These are phyloP conservation scores for Stichodactyla mertensii DNA, from an alignment of 64 coral and sea anemone genomes.

Conservation along the genomic window DNA sequence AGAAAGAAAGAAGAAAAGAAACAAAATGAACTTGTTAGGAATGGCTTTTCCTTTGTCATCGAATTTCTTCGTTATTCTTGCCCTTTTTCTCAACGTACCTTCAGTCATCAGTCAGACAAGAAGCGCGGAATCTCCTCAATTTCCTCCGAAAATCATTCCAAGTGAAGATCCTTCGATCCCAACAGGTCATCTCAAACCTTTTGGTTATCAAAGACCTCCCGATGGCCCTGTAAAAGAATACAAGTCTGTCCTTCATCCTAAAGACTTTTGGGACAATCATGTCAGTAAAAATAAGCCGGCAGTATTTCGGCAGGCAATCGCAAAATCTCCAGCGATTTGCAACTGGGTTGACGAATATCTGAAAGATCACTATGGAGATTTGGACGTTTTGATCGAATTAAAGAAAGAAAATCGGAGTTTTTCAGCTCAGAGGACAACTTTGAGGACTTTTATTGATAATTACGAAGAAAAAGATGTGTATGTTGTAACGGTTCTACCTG, in stretches of 20 bases:
- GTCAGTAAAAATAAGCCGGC: constrained; percentile 51
- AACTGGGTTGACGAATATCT: constrained; percentile 74
- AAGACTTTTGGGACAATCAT: constrained; percentile 75
- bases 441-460: constrained; percentile 58
- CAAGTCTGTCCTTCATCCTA: constrained; percentile 40
- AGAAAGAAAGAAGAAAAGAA: too few relatives aligned
- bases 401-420: constrained; percentile 70
- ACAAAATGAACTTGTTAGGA: not conserved
- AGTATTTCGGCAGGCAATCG: constrained; percentile 67
- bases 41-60: not conserved
- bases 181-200: constrained; percentile 65
- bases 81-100: not conserved
- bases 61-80: not conserved
- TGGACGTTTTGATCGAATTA: constrained; percentile 82
- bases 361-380: constrained; percentile 64
- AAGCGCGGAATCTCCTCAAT: not conserved
- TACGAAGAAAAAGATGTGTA: constrained; percentile 68
- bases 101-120: not conserved
- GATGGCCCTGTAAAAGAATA: constrained; percentile 72
- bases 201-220: constrained; percentile 60
- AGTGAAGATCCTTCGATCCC: constrained; percentile 33
- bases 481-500: constrained; percentile 71
- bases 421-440: constrained; percentile 70
- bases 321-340: constrained; percentile 52
- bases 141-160: constrained; percentile 49